Base-by-base conservation (phyloP, 2,888 invertebrate genomes). In the Arctia plantaginis region DNA sequence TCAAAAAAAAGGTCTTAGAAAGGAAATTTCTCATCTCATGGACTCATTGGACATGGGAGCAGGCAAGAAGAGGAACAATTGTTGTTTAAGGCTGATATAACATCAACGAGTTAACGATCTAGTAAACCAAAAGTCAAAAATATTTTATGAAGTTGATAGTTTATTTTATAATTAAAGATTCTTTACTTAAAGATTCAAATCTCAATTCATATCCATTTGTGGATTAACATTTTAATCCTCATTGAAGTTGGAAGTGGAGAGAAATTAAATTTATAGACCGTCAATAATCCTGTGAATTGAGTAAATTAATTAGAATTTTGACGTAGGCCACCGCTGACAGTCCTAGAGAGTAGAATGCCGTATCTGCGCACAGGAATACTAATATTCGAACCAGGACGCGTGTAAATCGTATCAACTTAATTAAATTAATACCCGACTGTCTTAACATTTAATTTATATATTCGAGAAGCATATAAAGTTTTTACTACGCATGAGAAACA, bases 271-370 rank as follows among this genome's bases (percentile, higher is more conserved):
- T 80, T 77, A 84, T 84, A 69, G 78, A 39, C 76, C 69, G 76
- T 82, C 84, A 81, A 83, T 84, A 73, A 76, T 75, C 79, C 72
- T 74, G 73, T 76, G 78, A 80, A 82, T 73, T 67, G 72, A 76
- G 78, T 80, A 80, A 86, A 82, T 82, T 85, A 85, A 85, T 85
- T 86, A 80, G 64, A 82, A 80, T 80, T 83, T 83, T 86, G 86
- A 85, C 79, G 74, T 76, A 83, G 85, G 82, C 77, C 76, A 74
- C 55, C 23, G 72, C 69, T 79, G 86, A 82, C 85, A 83, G 78
- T 74, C 71, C 73, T 74, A 69, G 51, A 41, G 30, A 64, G 39
- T 64, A 76, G 77, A 66, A 73, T 82, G 74, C 83, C 73, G 77
- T 72, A 74, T 69, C 73, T 76, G 76, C 65, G 73, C 76, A 72